Conservation (phyloP, 1,140 invertebrate genomes). For the silkworm (Bombyx mori) region ASM3026992v2 NC_085114.1:13986501-13987000, state of each 20-base stretch:
- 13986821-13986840: constrained; percentile 24
- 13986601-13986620: constrained; percentile 2
- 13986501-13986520: too few relatives aligned
- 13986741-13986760: background rate
- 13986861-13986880: constrained; percentile 45
- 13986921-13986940: constrained; percentile 5
- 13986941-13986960: too few relatives aligned
- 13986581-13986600: too few relatives aligned
- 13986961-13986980: too few relatives aligned
- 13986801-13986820: background rate
- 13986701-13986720: constrained; percentile 11
- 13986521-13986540: too few relatives aligned
- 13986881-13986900: constrained; percentile 19
- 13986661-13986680: constrained; percentile 44
- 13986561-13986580: background rate
- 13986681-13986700: constrained; percentile 25
- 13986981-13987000: too few relatives aligned
- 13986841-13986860: constrained; percentile 35
- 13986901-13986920: constrained; percentile 13
- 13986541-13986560: background rate
- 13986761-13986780: background rate
- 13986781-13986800: background rate
- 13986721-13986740: background rate
- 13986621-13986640: constrained; percentile 13
- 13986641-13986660: constrained; percentile 34